Evolutionary conservation across 64 coral and sea anemone genomes (phyloP), one percentile per base, ranked within the genome.

Genomic region (Porites lutea): DNA sequence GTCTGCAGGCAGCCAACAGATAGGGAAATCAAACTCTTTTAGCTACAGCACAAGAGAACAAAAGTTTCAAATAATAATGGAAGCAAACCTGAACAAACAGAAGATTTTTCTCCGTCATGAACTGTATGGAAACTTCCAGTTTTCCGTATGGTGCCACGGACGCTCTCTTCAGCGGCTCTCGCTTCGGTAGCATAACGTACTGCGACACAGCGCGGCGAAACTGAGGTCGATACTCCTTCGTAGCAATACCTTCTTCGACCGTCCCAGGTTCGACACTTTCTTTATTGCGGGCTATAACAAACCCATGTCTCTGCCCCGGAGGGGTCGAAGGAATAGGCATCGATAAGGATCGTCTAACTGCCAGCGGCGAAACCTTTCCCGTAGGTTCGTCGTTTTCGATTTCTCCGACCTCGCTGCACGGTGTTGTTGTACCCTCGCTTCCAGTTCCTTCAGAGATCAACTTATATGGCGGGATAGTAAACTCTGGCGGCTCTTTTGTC

Each of bases 131-230:
- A 48, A 90, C 77, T 81, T 97, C 92, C 43, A 97, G 62, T 57
- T 97, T 97, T 60, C 95, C 95, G 21, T 94, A 94, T 0, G 95
- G 95, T 7, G 95, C 88, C 20, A 93, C 47, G 48, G 95, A 96
- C 4, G 45, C 82, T 66, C 82, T 96, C 71, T 77, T 85, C 0
- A 55, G 61, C 2, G 86, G 86, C 66, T 83, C 59, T 23, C 74
- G 74, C 73, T 64, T 83, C n/a, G 82, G 74, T 15, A 13, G 27
- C 27, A 37, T 37, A 0, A 37, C 18, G 66, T 61, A 79, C 14
- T 91, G 74, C 8, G 91, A 93, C 15, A 94, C 66, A 51, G 52
- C 51, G 8, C 92, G 52, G 2, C 50, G 23, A 27, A 74, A 88
- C 23, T 92, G 86, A n/a, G 88, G 91, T 19, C 91, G 71, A 10